Percentiles rank a stretch among this genome's conserved stretches.
Conservation (phyloP, 2,797 vertebrate genomes). For the Scyliorhinus canicula region DNA sequence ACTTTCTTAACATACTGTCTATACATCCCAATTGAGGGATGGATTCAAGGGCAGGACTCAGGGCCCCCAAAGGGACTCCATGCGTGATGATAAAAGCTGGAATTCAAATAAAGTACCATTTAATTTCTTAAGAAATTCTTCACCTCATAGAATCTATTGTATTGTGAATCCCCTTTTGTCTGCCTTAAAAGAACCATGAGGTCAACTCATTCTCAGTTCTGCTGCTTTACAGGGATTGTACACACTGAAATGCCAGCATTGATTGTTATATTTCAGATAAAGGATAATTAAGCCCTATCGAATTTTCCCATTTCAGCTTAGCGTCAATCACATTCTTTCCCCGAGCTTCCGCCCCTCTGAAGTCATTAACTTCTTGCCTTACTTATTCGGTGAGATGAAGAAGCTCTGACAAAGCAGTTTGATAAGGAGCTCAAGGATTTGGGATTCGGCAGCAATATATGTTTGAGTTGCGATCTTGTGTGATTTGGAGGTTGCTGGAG, state of each 20-base stretch:
- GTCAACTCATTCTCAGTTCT: neutral
- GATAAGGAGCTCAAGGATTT: neutral
- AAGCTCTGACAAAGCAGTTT: neutral
- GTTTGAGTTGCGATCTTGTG: too few relatives aligned
- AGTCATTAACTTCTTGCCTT: neutral
- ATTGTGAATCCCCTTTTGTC: neutral
- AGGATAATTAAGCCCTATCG: conserved; percentile 7
- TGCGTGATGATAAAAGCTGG: conserved; percentile 10
- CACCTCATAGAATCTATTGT: conserved; percentile 21
- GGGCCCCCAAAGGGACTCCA: neutral
- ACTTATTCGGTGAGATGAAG: neutral
- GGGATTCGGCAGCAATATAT: neutral
- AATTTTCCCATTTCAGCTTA: neutral
- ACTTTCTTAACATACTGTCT: neutral
- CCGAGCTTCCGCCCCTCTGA: neutral
- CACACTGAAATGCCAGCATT: neutral
- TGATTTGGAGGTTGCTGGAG: neutral
- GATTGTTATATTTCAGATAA: conserved; percentile 11
- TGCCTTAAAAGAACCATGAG: neutral
- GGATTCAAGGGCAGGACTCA: neutral
- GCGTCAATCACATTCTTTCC: neutral
- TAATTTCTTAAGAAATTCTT: conserved; percentile 12
- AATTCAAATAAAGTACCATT: conserved; percentile 29
- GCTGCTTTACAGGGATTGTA: neutral
- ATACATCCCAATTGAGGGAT: neutral